Conservation (phyloP, 37 sponge, comb jelly and placozoan species). For the Oopsacas minuta region DNA sequence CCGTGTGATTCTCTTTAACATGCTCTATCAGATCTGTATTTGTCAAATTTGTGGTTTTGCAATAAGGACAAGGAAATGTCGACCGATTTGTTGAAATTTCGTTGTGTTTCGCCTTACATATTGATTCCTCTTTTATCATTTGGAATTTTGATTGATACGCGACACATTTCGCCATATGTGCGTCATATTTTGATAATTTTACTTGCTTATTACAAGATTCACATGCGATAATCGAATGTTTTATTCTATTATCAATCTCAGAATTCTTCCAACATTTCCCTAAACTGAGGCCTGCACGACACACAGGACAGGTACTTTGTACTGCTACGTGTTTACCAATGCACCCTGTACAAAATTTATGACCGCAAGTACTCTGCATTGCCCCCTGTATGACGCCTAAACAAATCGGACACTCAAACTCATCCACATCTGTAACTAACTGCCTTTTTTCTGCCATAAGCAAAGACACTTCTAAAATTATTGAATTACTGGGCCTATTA, state of each 20-base stretch:
- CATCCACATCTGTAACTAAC: not conserved
- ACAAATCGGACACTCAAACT: not conserved
- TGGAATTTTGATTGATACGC: not conserved
- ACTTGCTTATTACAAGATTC: not conserved
- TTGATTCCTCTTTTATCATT: not conserved
- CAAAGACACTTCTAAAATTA: too few relatives aligned
- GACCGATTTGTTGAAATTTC: not conserved
- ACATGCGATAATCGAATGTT: not conserved
- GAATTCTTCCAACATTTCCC: not conserved
- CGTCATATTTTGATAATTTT: not conserved
- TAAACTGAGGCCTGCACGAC: not conserved
- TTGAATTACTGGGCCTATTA: too few relatives aligned
- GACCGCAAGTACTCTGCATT: not conserved
- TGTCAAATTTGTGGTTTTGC: not conserved
- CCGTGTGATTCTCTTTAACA: not conserved
- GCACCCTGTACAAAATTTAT: not conserved
- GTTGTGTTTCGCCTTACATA: not conserved
- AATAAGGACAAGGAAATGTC: not conserved
- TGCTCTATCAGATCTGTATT: slow-evolving; percentile 7
- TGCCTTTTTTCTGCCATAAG: not conserved
- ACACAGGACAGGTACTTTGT: not conserved
- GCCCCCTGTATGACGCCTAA: not conserved
- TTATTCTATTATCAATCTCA: not conserved
- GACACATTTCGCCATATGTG: not conserved
- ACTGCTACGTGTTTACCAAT: not conserved